Conservation (phyloP, 2,113 vertebrate species). For the Nesogale talazaci region DNA sequence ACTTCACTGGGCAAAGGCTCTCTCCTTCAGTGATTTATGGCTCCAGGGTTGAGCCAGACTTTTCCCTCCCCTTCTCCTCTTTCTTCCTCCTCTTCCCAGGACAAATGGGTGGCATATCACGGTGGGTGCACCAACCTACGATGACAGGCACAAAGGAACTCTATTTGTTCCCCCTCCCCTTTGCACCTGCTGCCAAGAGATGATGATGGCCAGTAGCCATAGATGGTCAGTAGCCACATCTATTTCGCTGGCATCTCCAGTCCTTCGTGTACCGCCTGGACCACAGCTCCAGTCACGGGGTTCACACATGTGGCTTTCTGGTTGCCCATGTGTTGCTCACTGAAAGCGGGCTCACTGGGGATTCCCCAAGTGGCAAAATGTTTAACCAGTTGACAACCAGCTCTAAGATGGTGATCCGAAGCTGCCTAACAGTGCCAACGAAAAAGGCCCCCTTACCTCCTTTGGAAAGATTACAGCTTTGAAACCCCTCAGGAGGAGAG, state of each 20-base stretch:
- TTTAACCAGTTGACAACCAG: background rate
- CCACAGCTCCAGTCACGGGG: constrained; percentile 67
- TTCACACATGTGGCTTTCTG: constrained; percentile 62
- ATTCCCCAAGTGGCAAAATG: background rate
- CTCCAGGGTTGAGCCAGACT: constrained; percentile 42
- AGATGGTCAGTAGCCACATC: constrained; percentile 42
- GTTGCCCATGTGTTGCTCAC: constrained; percentile 74
- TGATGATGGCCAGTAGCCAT: accelerated
- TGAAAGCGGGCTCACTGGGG: background rate
- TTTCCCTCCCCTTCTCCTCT: constrained; percentile 38
- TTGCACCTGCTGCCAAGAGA: constrained; percentile 10
- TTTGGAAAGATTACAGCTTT: background rate
- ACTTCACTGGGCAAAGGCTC: constrained; percentile 47
- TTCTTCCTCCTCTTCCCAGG: background rate
- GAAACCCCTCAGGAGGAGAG: background rate
- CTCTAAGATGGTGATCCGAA: background rate
- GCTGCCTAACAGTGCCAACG: background rate
- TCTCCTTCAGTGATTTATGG: constrained; percentile 75
- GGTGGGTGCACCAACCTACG: background rate
- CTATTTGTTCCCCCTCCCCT: background rate
- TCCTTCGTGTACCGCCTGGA: constrained; percentile 59
- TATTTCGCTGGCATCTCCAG: constrained; percentile 73
- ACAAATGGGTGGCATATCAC: constrained; percentile 10
- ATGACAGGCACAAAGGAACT: constrained; percentile 39
- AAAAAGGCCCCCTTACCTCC: background rate